Conservation (phyloP, 2,888 invertebrate species). For the Megaustenia siamemsis region DNA sequence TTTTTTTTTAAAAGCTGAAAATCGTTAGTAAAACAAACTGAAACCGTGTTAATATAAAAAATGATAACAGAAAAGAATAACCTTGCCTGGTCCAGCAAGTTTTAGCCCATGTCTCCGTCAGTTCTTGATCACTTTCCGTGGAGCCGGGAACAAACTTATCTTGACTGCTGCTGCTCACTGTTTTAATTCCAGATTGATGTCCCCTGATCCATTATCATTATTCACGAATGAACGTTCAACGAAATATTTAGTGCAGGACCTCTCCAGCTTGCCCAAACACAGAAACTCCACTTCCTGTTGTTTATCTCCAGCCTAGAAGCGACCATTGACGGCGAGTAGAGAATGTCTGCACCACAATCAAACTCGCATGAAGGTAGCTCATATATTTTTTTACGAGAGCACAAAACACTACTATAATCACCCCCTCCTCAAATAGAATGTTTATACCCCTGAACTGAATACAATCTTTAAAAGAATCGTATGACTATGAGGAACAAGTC, state of each 20-base stretch:
- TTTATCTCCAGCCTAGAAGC: background rate
- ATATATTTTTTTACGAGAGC: background rate
- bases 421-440: too few species aligned
- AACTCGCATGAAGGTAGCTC: background rate
- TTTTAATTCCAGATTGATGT: constrained; percentile 11
- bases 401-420: background rate
- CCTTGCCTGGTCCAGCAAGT: too few species aligned
- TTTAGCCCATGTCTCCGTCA: too few species aligned
- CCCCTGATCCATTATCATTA: background rate
- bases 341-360: background rate
- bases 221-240: background rate
- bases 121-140: too few species aligned
- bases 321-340: background rate
- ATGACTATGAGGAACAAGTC: too few species aligned
- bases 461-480: too few species aligned
- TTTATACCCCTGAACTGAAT: too few species aligned
- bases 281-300: constrained; percentile 1
- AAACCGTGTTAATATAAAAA: too few species aligned
- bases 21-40: too few species aligned
- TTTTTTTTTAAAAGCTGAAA: too few species aligned
- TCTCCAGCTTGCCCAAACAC: background rate
- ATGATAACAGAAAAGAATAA: too few species aligned
- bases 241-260: background rate
- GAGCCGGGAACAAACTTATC: too few species aligned
- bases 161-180: background rate